Evolutionary conservation across 2,888 invertebrate species (phyloP), one percentile per base, ranked within the genome.

Genomic region (Carpatolechia fugitivella): DNA sequence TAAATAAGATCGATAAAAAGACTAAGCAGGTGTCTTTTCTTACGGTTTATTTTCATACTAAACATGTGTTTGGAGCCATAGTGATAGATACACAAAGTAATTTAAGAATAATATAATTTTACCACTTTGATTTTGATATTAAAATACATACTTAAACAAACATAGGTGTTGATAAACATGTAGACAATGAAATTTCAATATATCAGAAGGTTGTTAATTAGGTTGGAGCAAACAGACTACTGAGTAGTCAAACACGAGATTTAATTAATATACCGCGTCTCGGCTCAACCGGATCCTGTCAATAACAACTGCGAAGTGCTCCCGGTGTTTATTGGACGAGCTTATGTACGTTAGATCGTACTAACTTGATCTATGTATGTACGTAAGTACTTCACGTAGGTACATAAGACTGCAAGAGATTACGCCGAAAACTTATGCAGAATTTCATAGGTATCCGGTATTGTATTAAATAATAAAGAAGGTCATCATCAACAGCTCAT

Each of bases 241-340:
- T 24, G 24, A 80, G 74, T 69, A 75, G 81, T 79, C 78, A 80
- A 82, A 82, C 72, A 70, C 82, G 82, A 82, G 81, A 82, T 85
- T 86, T 85, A 87, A 87, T 88, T 84, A 87, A 84, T 85, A 79
- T 76, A 70, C 65, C 73, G 72, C 73, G 78, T 76, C 76, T 79
- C 74, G 72, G 74, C 76, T 79, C 77, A 79, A 76, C 75, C 61
- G 69, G 72, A 66, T 78, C 76, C 73, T 77, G 80, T 82, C 76
- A 74, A 75, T 70, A 61, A 74, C 72, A 82, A 81, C 68, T 74
- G 52, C 60, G 59, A 62, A 52, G 57, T 46, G 60, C 61, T 60
- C 40, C 51, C 35, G 60, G 54, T 58, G 30, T 44, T 55, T 44
- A 50, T 48, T 48, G 41, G 33, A 33, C 33, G 33, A 10, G 33